Base-by-base conservation (phyloP, 2,113 vertebrate genomes). In the Oncorhynchus masou region DNA sequence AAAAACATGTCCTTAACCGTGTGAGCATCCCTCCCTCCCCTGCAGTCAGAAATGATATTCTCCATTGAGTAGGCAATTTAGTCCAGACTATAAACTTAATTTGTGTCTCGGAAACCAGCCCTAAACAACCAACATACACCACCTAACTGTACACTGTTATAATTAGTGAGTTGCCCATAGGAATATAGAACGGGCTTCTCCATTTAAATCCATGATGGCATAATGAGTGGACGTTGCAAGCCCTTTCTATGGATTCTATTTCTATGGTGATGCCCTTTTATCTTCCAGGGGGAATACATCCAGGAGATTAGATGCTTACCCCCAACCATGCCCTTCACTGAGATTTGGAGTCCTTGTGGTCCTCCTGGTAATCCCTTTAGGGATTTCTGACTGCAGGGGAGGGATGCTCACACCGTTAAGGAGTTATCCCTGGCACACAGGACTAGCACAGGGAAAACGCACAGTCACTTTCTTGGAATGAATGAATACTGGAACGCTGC, bases 361-460 rank as follows among this genome's bases (percentile, higher is more conserved):
- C 77, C 65, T 80, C 79, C 79, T 76, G 74, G 86, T 90, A 89
- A 90, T 89, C 87, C 83, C 87, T 85, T 87, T 54, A 83, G 87
- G 86, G 87, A 83, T 77, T 84, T 74, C 77, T 73, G 83, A 79
- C 76, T 19, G 54, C 15, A 57, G 16, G 20, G 62, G 76, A 81
- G 51, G 84, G 79, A 84, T 16, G 65, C 73, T 84, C 76, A 51
- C 70, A 82, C 75, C 57, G 22, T 22, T 62, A 74, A 76, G 71
- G 70, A 74, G 78, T 71, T 72, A 73, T 79, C 85, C 34, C 71
- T 84, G 74, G 77, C 71, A 71, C 64, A 60, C 6, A 75, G 34
- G 20, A 24, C 4, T 11, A 75, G 69, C 67, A 76, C 8, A 22
- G 12, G 15, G 25, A 29, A 45, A 64, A n/a, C 2, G 8, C 64